Base-by-base conservation (phyloP, 2,113 vertebrate genomes). In the Coreoperca whiteheadi region DNA sequence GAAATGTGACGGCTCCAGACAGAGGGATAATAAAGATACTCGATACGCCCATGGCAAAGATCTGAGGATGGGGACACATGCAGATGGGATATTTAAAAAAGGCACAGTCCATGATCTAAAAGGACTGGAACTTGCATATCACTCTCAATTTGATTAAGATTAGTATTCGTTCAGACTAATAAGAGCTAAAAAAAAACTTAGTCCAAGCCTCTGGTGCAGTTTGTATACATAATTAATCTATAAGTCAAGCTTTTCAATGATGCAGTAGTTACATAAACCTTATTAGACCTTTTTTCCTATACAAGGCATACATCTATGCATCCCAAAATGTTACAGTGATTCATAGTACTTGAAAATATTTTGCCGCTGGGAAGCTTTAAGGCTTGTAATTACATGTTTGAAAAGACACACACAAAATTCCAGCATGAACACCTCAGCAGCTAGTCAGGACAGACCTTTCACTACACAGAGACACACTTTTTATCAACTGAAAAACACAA, bases 21-120 rank as follows among this genome's bases (percentile, higher is more conserved):
- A 99, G 87, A 64, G 95, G 93, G 81, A 97, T 37, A 8, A 95
- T 91, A 4, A 97, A 98, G 5, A 97, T 0, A 21, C 96, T 95
- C 0, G 96, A 96, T 4, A 95, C 70, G 0, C 97, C 97, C 15
- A 98, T 97, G 46, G 97, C 96, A 34, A 96, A 71, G 68, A 96
- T 92, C 97, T 98, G 92, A 21, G 37, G 65, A 28, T 2, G 23
- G 8, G 32, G 12, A 78, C 46, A 76, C 18, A 21, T 5, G 7
- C 53, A 68, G 12, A 1, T 15, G 2, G 79, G 25, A 65, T 10
- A 57, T 79, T 69, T 37, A 28, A 73, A 75, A 34, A 76, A 76
- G 20, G 5, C 4, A 48, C 2, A 69, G 28, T 39, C 18, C 6
- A 53, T 37, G 18, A 65, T 11, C 8, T 53, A 25, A 7, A 53